Conservation (phyloP, 2,888 invertebrate species). For the Clunio marinus region DNA sequence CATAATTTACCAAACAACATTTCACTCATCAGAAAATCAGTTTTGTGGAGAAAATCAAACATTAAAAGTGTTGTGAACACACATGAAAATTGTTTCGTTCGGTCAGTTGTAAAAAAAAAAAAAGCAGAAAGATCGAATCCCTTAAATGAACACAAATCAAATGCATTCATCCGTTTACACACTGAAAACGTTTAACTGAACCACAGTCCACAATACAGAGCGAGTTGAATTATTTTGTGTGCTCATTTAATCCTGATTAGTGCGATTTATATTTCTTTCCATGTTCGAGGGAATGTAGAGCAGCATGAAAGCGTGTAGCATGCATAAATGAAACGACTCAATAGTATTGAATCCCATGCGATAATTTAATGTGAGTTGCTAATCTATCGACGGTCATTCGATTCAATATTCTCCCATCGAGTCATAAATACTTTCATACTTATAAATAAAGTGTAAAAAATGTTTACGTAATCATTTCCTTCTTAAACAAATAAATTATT, state of each 20-base stretch:
- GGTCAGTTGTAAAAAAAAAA: background rate
- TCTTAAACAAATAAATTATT: too few relatives aligned
- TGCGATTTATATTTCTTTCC: conserved; percentile 28
- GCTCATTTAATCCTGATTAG: conserved; percentile 39
- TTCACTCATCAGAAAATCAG: too few relatives aligned
- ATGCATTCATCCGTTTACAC: conserved; percentile 13
- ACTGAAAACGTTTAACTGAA: background rate
- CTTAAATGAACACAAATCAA: background rate
- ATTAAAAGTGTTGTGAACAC: too few relatives aligned
- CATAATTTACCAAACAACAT: too few relatives aligned
- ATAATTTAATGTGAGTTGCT: conserved; percentile 2
- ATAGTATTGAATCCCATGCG: conserved; percentile 16
- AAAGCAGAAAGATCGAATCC: background rate
- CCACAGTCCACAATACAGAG: too few relatives aligned
- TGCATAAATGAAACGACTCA: background rate
- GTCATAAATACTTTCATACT: too few relatives aligned
- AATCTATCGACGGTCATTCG: conserved; percentile 1
- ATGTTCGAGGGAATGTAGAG: conserved; percentile 8
- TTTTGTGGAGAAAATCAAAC: too few relatives aligned
- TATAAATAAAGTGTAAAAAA: too few relatives aligned
- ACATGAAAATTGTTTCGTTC: too few relatives aligned
- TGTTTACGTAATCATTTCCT: too few relatives aligned
- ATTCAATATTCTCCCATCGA: background rate
- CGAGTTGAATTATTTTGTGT: conserved; percentile 22
- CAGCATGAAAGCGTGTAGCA: background rate